These are phyloP conservation scores for Oligia latruncula DNA, from an alignment of 2,888 invertebrate genomes.

Conservation along the genomic window DNA sequence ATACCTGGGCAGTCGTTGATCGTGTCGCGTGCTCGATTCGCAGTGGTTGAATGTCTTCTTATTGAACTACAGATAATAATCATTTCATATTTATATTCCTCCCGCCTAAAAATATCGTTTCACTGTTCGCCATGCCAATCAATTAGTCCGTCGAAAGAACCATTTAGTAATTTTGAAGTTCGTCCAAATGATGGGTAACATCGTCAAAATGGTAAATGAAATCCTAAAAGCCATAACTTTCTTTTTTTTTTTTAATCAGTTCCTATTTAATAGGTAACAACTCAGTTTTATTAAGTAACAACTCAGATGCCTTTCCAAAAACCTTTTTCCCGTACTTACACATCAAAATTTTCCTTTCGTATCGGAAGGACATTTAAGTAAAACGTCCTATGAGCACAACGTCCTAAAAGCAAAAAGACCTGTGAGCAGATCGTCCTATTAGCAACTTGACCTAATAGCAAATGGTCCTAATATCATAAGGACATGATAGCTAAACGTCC, in stretches of 20 bases:
- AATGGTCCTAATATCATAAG: too few species aligned
- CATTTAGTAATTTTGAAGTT: neutral
- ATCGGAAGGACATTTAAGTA: too few species aligned
- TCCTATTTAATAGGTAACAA: too few species aligned
- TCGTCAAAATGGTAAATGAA: neutral
- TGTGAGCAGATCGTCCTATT: too few species aligned
- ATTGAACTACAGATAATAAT: neutral
- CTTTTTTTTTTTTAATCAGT: neutral
- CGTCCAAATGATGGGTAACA: neutral
- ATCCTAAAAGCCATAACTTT: neutral
- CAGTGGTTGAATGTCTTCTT: conserved; percentile 18
- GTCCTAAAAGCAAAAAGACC: too few species aligned
- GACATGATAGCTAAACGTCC: too few species aligned
- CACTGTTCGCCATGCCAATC: too few species aligned
- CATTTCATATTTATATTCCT: conserved; percentile 20
- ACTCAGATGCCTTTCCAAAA: neutral
- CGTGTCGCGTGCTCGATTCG: conserved; percentile 62
- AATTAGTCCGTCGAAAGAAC: neutral
- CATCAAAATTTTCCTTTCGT: neutral
- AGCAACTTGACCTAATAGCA: too few species aligned
- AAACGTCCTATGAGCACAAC: too few species aligned
- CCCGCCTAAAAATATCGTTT: neutral
- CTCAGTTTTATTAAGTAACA: too few species aligned
- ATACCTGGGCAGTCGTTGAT: conserved; percentile 53
- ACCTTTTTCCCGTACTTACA: neutral